Percentiles rank a stretch among this genome's conserved stretches.
Conservation (phyloP, 2,888 invertebrate genomes). For the Acrobasis suavella region DNA sequence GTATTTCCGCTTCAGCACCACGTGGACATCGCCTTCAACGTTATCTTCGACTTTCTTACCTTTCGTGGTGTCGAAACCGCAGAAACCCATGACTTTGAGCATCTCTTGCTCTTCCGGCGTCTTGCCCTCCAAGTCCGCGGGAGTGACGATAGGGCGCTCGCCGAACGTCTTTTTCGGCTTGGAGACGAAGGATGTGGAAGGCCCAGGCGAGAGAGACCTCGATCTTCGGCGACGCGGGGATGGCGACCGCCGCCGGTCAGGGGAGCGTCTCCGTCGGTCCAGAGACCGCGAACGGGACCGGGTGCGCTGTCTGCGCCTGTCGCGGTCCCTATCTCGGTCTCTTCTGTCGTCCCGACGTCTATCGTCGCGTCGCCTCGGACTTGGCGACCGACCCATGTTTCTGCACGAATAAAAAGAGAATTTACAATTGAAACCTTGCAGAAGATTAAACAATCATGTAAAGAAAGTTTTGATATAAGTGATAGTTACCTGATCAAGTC, state of each 20-base stretch:
- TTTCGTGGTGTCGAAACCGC: conserved; percentile 97
- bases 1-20: conserved; percentile 97
- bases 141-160: conserved; percentile 86
- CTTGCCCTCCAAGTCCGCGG: conserved; percentile 95
- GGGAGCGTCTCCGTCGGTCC: conserved; percentile 67
- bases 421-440: neutral
- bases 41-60: conserved; percentile 97
- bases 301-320: conserved; percentile 65
- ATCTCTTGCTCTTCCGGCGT: conserved; percentile 96
- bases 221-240: conserved; percentile 58
- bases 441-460: neutral
- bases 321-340: conserved; percentile 69
- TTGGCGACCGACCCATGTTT: conserved; percentile 77
- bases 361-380: conserved; percentile 74
- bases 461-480: neutral
- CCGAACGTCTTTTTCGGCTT: conserved; percentile 68
- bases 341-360: conserved; percentile 56
- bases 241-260: conserved; percentile 63
- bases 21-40: conserved; percentile 96
- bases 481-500: conserved; percentile 61
- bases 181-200: conserved; percentile 64
- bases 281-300: conserved; percentile 71
- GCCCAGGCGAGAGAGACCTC: conserved; percentile 61
- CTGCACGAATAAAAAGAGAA: conserved; percentile 32
- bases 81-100: conserved; percentile 98